These are phyloP conservation scores for Teleopsis dalmanni DNA, from an alignment of 1,140 invertebrate genomes.

Conservation along the genomic window DNA sequence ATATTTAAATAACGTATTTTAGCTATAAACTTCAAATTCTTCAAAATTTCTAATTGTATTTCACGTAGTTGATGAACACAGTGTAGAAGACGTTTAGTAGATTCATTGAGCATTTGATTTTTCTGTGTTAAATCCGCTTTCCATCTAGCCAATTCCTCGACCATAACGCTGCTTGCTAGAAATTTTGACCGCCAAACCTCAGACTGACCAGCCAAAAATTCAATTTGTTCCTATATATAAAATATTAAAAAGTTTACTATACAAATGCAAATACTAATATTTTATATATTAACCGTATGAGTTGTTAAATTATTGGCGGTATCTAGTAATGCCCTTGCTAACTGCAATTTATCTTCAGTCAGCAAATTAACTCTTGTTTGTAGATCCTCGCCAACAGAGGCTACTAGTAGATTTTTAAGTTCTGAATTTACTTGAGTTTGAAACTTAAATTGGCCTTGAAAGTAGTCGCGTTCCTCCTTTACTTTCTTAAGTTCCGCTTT, in stretches of 20 bases:
- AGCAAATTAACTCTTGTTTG: slow-evolving; percentile 79
- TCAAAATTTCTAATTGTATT: slow-evolving; percentile 62
- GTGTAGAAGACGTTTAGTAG: slow-evolving; percentile 65
- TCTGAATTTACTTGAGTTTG: slow-evolving; percentile 81
- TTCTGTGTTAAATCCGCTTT: slow-evolving; percentile 71
- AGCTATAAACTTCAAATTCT: slow-evolving; percentile 48
- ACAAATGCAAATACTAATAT: neutral
- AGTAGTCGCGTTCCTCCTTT: slow-evolving; percentile 54
- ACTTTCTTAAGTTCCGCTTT: slow-evolving; percentile 40
- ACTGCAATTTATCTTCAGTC: slow-evolving; percentile 82
- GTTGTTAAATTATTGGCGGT: slow-evolving; percentile 76
- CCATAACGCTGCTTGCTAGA: slow-evolving; percentile 84
- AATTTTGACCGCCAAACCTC: slow-evolving; percentile 96
- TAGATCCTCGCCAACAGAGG: slow-evolving; percentile 88
- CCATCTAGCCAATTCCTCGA: slow-evolving; percentile 79
- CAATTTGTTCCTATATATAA: slow-evolving; percentile 68
- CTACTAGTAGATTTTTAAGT: slow-evolving; percentile 85
- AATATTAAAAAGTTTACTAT: neutral
- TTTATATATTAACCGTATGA: slow-evolving; percentile 53
- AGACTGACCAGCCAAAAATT: slow-evolving; percentile 84
- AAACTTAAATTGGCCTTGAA: slow-evolving; percentile 65
- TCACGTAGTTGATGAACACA: slow-evolving; percentile 64
- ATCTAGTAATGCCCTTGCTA: slow-evolving; percentile 74
- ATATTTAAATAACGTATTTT: slow-evolving; percentile 33
- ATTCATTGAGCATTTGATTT: slow-evolving; percentile 66